Base-by-base conservation (phyloP, 2,797 vertebrate genomes). In the Pempheris klunzingeri region DNA sequence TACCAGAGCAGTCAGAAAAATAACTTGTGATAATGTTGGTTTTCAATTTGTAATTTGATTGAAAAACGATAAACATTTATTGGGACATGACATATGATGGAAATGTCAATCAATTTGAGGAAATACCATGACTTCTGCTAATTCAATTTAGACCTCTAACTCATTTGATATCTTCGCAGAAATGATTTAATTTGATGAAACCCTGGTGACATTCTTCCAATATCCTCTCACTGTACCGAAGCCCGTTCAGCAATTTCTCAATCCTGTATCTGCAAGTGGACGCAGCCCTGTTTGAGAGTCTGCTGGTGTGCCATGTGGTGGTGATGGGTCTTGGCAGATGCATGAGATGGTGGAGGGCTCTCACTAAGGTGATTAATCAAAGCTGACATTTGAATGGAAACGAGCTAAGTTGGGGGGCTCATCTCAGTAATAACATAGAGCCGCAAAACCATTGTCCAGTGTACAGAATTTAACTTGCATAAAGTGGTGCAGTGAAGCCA, bases 21-120 rank as follows among this genome's bases (percentile, higher is more conserved):
- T 71, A 80, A 57, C 60, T 46, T 38, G 12, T 71, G 66, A 89
- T 83, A 82, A 78, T 62, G 74, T 88, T 76, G 41, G 85, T 87
- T 90, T 92, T 90, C 88, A 93, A 93, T 93, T 93, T 94, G 91
- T 93, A 80, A 82, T 89, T 90, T 92, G 89, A 93, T 93, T 82
- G 77, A 87, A 72, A 86, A 84, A 78, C 28, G 81, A 94, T 93
- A 88, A 90, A 85, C 85, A 87, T 90, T 88, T 90, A 91, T 94
- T 93, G 83, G 71, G 80, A 93, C 92, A 93, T 76, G 78, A 65
- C 71, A 74, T 41, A 58, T 88, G 89, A 82, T 71, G 60, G 88
- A 92, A 78, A 83, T 67, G 83, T 82, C 94, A 93, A 86, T 94
- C 92, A 93, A 70, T 78, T 43, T 39, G 58, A 77, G 86, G 80